phyloP scores from a whole-genome alignment of 2,888 invertebrate species.

The Himalopsyche anomala region DNA sequence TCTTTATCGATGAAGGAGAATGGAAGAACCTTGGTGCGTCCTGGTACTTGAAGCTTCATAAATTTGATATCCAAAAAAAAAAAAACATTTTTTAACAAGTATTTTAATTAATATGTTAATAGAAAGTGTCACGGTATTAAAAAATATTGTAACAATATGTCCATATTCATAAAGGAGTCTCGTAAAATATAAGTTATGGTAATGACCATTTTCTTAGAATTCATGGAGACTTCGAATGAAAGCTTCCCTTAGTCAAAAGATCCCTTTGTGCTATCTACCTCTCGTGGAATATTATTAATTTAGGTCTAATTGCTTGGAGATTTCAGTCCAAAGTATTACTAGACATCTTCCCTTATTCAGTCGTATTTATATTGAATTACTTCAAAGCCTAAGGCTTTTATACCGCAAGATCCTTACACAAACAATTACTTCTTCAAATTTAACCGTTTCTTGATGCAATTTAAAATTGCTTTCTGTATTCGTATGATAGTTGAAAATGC shows the following conservation, averaged over 20 bases:
- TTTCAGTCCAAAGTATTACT: background rate
- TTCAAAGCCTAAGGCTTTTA: conserved; percentile 1
- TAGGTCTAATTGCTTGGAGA: conserved; percentile 34
- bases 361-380: conserved; percentile 26
- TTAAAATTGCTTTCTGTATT: too few species aligned
- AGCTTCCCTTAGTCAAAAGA: background rate
- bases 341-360: conserved; percentile 14
- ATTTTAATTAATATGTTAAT: too few species aligned
- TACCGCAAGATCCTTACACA: background rate
- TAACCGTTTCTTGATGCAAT: background rate
- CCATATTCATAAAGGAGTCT: background rate
- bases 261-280: conserved; percentile 7
- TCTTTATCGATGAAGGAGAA: too few species aligned
- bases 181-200: background rate
- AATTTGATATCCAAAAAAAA: too few species aligned
- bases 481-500: too few species aligned
- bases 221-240: background rate
- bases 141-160: background rate
- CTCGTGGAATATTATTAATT: conserved; percentile 1
- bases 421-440: background rate
- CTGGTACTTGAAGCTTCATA: too few species aligned
- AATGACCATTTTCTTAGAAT: background rate
- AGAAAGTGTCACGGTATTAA: background rate
- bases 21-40: too few species aligned
- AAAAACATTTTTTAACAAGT: too few species aligned